Conservation (phyloP, 2,797 vertebrate genomes). For the Sebastes oblongus region DNA sequence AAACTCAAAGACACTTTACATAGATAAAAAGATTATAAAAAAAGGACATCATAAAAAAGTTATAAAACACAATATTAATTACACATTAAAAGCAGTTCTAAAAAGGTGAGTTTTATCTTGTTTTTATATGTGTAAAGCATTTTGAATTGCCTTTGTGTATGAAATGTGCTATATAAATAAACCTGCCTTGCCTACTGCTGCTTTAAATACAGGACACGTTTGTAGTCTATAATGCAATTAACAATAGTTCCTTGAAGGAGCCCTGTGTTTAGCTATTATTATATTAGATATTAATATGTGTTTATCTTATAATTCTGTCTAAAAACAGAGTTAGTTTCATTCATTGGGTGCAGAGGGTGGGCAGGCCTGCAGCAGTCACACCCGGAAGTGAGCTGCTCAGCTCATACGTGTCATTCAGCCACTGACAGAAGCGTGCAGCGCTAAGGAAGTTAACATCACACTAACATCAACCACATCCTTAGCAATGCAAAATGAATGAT, state of each 20-base stretch:
- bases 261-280: not conserved
- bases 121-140: too few species aligned
- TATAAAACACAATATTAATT: too few species aligned
- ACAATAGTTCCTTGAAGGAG: fast-evolving
- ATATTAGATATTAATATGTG: too few species aligned
- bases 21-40: too few species aligned
- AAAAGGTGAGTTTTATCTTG: too few species aligned
- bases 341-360: conserved; percentile 5
- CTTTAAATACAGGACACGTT: not conserved
- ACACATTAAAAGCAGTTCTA: too few species aligned
- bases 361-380: conserved; percentile 55
- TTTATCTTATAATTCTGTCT: not conserved
- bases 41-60: fast-evolving
- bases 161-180: too few species aligned
- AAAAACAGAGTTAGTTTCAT: not conserved
- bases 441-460: conserved; percentile 67
- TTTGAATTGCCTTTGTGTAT: too few species aligned
- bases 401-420: conserved; percentile 88
- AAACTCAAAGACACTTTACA: too few species aligned
- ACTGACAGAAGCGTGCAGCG: conserved; percentile 63
- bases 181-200: too few species aligned
- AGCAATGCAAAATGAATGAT: not conserved
- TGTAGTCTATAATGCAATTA: not conserved
- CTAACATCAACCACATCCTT: not conserved
- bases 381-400: conserved; percentile 75